Conservation (phyloP, 37 sponge, comb jelly and placozoan genomes). For the Theonella swinhoei region DNA sequence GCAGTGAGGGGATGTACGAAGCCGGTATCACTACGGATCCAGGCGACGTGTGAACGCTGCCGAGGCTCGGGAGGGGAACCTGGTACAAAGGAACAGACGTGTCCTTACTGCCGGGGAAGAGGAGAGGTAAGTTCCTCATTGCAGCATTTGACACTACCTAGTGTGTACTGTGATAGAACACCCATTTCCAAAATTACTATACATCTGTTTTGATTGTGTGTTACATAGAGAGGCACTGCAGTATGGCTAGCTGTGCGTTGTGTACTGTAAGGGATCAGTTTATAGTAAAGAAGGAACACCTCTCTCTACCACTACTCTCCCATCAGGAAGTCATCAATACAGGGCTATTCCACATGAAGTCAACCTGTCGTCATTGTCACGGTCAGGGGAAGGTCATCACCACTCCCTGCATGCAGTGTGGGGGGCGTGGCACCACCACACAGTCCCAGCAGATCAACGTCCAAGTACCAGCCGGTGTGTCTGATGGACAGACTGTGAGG, state of each 20-base stretch:
- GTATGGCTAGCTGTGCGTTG: too few relatives aligned
- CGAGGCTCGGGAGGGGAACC: conserved; percentile 75
- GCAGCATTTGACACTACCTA: too few relatives aligned
- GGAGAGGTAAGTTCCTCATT: conserved; percentile 83
- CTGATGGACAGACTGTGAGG: conserved; percentile 72
- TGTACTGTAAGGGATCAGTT: too few relatives aligned
- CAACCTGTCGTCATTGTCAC: conserved; percentile 74
- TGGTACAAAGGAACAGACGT: conserved; percentile 64
- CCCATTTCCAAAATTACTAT: too few relatives aligned
- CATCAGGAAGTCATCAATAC: conserved; percentile 73
- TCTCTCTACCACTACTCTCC: too few relatives aligned
- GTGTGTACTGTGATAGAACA: too few relatives aligned
- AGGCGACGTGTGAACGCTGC: conserved; percentile 75
- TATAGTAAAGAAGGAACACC: too few relatives aligned
- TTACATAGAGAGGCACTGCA: too few relatives aligned
- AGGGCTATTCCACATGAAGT: conserved; percentile 83
- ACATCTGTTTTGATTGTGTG: too few relatives aligned
- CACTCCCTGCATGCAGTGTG: conserved; percentile 65
- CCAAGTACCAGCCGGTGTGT: conserved; percentile 85
- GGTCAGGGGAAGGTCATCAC: conserved; percentile 72
- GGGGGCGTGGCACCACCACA: conserved; percentile 60
- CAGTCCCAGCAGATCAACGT: conserved; percentile 57
- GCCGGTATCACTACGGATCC: conserved; percentile 57
- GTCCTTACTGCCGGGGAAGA: conserved; percentile 80
- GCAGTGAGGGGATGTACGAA: conserved; percentile 88